A percentile compares a stretch with the other conserved stretches of the same genome.
These are phyloP conservation scores for Hylaeus anthracinus DNA, from an alignment of 1,140 invertebrate species.

Conservation along the genomic window DNA sequence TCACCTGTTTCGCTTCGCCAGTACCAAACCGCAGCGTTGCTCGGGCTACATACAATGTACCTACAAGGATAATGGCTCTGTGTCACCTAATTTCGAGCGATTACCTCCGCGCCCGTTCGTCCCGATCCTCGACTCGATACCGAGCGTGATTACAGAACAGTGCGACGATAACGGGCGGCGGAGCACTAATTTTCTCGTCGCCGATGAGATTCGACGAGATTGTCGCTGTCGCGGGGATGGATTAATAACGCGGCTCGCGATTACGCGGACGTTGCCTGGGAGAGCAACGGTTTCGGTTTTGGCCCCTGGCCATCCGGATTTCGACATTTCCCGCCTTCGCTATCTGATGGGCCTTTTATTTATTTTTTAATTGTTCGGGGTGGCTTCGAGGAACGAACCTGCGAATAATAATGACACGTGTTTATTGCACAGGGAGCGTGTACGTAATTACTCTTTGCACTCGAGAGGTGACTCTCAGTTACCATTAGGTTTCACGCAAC, in stretches of 20 bases:
- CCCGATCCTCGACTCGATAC: conserved; percentile 15
- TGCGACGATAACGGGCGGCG: conserved; percentile 26
- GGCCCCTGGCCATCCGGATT: too few relatives aligned
- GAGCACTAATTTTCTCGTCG: conserved; percentile 13
- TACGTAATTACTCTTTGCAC: too few relatives aligned
- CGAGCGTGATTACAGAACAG: conserved; percentile 41
- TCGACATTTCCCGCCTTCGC: too few relatives aligned
- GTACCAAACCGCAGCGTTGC: background rate
- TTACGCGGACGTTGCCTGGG: background rate
- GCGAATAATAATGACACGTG: background rate
- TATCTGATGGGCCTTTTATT: too few relatives aligned
- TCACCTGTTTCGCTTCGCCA: background rate
- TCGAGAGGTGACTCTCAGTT: too few relatives aligned
- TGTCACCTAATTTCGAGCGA: conserved; percentile 46
- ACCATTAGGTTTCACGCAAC: too few relatives aligned
- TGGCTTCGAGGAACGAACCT: background rate
- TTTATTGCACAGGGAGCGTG: too few relatives aligned
- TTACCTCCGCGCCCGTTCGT: conserved; percentile 22
- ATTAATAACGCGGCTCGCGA: background rate
- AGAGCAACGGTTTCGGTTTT: too few relatives aligned
- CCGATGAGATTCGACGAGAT: conserved; percentile 7
- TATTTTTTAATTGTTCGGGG: background rate
- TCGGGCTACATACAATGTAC: conserved; percentile 12
- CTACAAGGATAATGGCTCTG: conserved; percentile 18
- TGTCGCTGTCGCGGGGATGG: conserved; percentile 8